phyloP scores from a whole-genome alignment of 2,113 vertebrate genomes.

The Malurus elegans region DNA sequence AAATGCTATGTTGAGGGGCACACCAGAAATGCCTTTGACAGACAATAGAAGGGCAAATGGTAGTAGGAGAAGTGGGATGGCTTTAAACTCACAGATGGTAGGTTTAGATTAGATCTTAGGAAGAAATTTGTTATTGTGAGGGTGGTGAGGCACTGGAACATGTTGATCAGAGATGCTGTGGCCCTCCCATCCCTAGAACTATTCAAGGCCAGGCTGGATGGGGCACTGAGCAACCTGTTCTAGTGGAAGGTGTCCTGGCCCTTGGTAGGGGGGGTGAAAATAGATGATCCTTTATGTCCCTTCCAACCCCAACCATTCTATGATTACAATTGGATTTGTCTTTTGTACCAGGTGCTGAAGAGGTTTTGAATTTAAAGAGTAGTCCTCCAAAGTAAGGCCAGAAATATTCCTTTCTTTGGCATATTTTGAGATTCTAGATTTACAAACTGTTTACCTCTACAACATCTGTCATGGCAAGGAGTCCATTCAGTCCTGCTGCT shows the following conservation, averaged over 20 bases:
- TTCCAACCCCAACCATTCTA: not conserved
- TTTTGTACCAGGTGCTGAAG: not conserved
- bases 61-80: not conserved
- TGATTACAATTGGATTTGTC: not conserved
- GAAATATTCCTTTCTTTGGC: not conserved
- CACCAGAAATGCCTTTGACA: not conserved
- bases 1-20: not conserved
- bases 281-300: not conserved
- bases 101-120: not conserved
- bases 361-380: not conserved
- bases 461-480: not conserved
- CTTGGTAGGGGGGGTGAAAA: not conserved
- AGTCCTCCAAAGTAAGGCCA: not conserved
- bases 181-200: not conserved
- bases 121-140: not conserved
- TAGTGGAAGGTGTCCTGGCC: not conserved
- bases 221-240: not conserved
- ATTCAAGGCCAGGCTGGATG: not conserved
- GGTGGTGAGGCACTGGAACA: not conserved
- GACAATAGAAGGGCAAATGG: not conserved
- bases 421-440: not conserved
- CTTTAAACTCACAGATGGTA: not conserved
- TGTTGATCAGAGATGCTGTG: not conserved
- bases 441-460: not conserved
- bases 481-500: not conserved